Evolutionary conservation across 2,797 vertebrate genomes (phyloP), one percentile per base, ranked within the genome.

Genomic region (Coregonus ussuriensis): DNA sequence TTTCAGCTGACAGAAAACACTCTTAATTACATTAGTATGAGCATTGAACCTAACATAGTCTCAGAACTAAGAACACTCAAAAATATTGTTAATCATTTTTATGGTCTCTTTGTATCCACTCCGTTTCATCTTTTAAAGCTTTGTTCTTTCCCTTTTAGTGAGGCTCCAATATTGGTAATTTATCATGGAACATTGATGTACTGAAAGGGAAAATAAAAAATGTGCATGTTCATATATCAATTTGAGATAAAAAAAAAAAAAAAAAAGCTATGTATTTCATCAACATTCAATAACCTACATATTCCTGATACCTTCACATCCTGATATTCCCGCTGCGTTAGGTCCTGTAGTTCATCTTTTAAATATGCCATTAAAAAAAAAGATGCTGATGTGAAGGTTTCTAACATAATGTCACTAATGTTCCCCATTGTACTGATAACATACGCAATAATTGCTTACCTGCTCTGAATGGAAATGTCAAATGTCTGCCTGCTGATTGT

Each of bases 401-500:
- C 21, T 1, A 31, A 29, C 47, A 3, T 71, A 71, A 71, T 53
- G 70, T 71, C 70, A 71, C 70, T 71, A 53, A 71, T 71, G 70
- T 53, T 33, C 73, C 11, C 53, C 59, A 37, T 52, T 59, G 52
- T 69, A 25, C 59, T 25, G 59, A 63, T 63, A 29, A 4, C 59
- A 11, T 4, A 25, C 3, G 7, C 59, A 63, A 63, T 63, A 63
- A 63, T 63, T 9, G 59, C 59, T 52, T 77, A 41, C 31, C 35
- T 47, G 67, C 14, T 63, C 59, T 63, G 15, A 25, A 71, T 41
- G 47, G 13, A 71, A 71, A 71, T 71, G 70, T 71, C 70, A 71
- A 52, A 51, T 71, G 62, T 76, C 51, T 33, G 66, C 21, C 18
- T 52, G 51, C 74, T 67, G 59, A 71, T 71, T 71, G 70, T 47